A percentile compares a stretch with the other conserved stretches of the same genome.
phyloP scores from a whole-genome alignment of 2,797 vertebrate species.

The Cynopterus sphinx region DNA sequence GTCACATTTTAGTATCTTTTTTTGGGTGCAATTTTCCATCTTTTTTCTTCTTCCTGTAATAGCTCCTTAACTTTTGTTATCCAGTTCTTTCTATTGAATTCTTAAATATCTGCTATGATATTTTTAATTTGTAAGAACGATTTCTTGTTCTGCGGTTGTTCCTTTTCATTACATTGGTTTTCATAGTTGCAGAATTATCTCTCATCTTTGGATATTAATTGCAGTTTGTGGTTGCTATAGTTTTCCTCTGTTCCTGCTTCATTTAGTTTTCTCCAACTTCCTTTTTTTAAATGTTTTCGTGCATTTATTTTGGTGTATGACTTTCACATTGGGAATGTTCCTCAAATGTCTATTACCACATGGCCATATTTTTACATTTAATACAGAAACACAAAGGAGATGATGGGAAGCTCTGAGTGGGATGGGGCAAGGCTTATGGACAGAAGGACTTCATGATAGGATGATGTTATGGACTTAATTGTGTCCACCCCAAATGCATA shows the following conservation, averaged over 20 bases:
- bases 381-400: not conserved
- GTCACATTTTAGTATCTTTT: not conserved
- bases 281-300: not conserved
- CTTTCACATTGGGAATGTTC: not conserved
- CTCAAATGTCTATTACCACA: not conserved
- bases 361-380: not conserved
- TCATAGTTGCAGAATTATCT: not conserved
- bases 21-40: not conserved
- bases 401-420: not conserved
- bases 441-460: not conserved
- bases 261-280: not conserved
- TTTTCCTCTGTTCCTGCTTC: not conserved
- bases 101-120: not conserved
- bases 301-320: not conserved
- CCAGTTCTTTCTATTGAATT: not conserved
- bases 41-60: not conserved
- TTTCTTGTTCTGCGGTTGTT: not conserved
- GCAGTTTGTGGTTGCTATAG: not conserved
- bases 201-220: not conserved
- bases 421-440: not conserved
- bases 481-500: not conserved
- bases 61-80: not conserved
- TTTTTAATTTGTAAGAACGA: slow-evolving; percentile 12
- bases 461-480: not conserved
- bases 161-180: not conserved